phyloP scores from a whole-genome alignment of 2,113 vertebrate species.

The Catharus bicknelli region DNA sequence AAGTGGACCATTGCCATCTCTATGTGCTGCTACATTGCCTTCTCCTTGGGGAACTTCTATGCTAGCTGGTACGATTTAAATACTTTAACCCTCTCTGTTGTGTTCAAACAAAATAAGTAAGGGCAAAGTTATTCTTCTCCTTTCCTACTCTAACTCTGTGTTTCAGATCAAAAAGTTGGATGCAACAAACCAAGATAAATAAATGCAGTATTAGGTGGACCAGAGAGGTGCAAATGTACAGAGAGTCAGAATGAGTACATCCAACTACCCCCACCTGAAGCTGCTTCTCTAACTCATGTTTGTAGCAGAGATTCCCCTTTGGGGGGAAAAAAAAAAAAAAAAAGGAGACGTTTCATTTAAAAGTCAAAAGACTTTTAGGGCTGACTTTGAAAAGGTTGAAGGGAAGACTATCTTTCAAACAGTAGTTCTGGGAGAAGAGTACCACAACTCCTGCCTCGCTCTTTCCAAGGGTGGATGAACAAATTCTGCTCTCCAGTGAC shows the following conservation, averaged over 20 bases:
- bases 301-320: background rate
- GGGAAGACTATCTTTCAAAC: background rate
- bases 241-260: background rate
- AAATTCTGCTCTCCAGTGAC: background rate
- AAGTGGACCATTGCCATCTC: slow-evolving; percentile 90
- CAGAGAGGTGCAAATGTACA: background rate
- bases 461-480: background rate
- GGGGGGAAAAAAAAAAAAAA: background rate
- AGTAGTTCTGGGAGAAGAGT: background rate
- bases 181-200: background rate
- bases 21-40: slow-evolving; percentile 92
- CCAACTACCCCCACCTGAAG: background rate
- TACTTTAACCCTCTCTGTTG: background rate
- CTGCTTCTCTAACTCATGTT: background rate
- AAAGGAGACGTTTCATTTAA: background rate
- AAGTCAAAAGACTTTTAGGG: background rate
- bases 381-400: background rate
- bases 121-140: background rate
- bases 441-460: background rate
- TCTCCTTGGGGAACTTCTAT: slow-evolving; percentile 90
- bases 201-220: background rate
- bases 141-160: background rate
- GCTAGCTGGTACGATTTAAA: slow-evolving; percentile 84
- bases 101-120: background rate
- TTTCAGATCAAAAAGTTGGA: background rate